A percentile compares a stretch with the other conserved stretches of the same genome.
phyloP scores from a whole-genome alignment of 2,797 vertebrate genomes.

The Staurois parvus region DNA sequence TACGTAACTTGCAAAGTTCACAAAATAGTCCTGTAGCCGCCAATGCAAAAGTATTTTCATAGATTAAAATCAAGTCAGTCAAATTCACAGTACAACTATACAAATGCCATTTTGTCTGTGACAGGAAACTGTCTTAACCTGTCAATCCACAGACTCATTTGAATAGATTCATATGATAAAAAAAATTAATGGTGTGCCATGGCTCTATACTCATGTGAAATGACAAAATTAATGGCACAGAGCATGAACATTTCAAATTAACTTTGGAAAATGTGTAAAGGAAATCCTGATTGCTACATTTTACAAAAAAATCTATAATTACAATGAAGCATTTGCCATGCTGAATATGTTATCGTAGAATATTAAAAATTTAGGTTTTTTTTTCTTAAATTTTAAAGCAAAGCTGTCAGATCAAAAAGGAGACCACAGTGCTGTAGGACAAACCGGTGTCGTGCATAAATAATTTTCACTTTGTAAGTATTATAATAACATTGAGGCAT shows the following conservation, averaged over 20 bases:
- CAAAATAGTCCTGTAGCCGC: not conserved
- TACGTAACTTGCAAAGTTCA: not conserved
- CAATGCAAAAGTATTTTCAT: not conserved
- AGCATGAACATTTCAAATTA: not conserved
- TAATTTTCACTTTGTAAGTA: too few species aligned
- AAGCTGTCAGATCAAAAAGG: too few species aligned
- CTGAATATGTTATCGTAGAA: too few species aligned
- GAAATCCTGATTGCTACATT: not conserved
- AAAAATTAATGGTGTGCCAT: constrained; percentile 5
- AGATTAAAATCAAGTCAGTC: not conserved
- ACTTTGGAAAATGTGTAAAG: not conserved
- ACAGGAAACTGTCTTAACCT: not conserved
- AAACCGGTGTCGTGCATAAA: too few species aligned
- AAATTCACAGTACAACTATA: constrained; percentile 12
- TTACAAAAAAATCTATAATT: not conserved
- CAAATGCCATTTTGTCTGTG: constrained; percentile 25
- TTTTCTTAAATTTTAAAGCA: too few species aligned
- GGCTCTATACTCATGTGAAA: not conserved
- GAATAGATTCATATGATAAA: constrained; percentile 4
- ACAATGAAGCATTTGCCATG: too few species aligned
- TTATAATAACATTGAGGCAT: too few species aligned
- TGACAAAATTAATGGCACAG: not conserved
- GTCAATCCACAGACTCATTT: constrained; percentile 1
- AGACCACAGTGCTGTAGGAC: too few species aligned
- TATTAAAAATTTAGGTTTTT: too few species aligned